Percentiles rank a stretch among this genome's conserved stretches.
Conservation (phyloP, 2,888 invertebrate genomes). For the Hemicrepidius hirtus region DNA sequence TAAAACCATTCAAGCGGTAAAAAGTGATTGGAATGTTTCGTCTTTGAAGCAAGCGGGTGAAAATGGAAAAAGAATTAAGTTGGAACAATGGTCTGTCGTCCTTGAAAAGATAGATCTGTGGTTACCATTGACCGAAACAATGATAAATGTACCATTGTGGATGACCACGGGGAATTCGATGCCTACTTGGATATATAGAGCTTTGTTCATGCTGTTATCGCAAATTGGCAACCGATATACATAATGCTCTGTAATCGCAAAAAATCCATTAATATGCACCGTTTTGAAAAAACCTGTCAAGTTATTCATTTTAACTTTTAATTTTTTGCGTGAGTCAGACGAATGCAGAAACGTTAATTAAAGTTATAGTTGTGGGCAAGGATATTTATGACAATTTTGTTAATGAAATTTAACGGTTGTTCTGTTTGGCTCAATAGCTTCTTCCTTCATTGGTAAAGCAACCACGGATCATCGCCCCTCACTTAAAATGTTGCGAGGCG, state of each 20-base stretch:
- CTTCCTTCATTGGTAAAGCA: constrained; percentile 7
- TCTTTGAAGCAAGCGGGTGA: constrained; percentile 31
- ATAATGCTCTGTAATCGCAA: background rate
- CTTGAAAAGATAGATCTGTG: constrained; percentile 54
- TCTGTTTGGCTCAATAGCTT: background rate
- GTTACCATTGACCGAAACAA: constrained; percentile 52
- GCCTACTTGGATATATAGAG: constrained; percentile 19
- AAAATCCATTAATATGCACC: background rate
- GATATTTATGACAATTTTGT: constrained; percentile 6
- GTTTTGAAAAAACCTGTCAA: too few species aligned
- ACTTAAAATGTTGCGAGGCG: background rate
- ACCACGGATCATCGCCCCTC: constrained; percentile 13
- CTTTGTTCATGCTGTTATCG: constrained; percentile 16
- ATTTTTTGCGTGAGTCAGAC: background rate
- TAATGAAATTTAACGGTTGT: constrained; percentile 11
- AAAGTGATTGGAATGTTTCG: constrained; percentile 45
- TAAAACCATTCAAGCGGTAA: constrained; percentile 41
- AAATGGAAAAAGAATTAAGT: constrained; percentile 48
- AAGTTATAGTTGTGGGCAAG: background rate
- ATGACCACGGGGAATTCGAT: constrained; percentile 56
- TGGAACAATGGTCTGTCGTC: constrained; percentile 56
- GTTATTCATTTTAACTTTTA: too few species aligned
- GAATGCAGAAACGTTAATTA: background rate
- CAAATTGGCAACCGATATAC: background rate
- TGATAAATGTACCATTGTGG: constrained; percentile 57